A percentile compares a stretch with the other conserved stretches of the same genome.
These are phyloP conservation scores for Pygoscelis antarcticus DNA, from an alignment of 2,113 vertebrate species.

Conservation along the genomic window DNA sequence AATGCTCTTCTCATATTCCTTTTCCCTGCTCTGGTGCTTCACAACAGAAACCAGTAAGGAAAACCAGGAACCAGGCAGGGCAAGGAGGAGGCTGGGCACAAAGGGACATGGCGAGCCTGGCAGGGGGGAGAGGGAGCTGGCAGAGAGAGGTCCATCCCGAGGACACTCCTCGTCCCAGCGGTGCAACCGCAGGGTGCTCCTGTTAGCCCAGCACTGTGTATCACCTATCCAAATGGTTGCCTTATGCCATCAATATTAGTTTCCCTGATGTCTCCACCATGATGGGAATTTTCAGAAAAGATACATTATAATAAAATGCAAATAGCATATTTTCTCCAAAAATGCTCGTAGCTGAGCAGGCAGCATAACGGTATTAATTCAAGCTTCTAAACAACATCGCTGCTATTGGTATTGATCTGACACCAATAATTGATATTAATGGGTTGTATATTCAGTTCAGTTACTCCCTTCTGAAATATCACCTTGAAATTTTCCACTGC, in stretches of 20 bases:
- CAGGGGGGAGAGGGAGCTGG: not conserved
- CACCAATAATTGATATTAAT: constrained; percentile 43
- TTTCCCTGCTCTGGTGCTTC: not conserved
- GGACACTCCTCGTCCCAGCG: not conserved
- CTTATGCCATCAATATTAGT: not conserved
- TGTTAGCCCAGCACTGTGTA: not conserved
- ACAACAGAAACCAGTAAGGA: not conserved
- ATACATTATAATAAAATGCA: constrained; percentile 15
- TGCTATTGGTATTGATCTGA: constrained; percentile 21
- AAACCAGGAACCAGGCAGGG: not conserved
- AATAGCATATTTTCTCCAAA: not conserved
- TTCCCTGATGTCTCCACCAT: not conserved
- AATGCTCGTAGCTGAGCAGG: not conserved
- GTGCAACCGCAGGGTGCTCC: not conserved
- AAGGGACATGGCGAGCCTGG: not conserved
- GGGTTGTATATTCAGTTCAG: not conserved
- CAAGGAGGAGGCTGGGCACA: not conserved
- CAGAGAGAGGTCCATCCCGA: not conserved
- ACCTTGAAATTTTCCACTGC: constrained; percentile 35
- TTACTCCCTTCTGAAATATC: constrained; percentile 21
- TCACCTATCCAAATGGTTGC: not conserved
- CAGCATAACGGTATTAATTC: constrained; percentile 26
- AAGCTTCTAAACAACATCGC: constrained; percentile 12
- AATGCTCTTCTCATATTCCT: not conserved
- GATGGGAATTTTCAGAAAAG: not conserved